Conservation (phyloP, 2,888 invertebrate species). For the Tetanocera ferruginea region DNA sequence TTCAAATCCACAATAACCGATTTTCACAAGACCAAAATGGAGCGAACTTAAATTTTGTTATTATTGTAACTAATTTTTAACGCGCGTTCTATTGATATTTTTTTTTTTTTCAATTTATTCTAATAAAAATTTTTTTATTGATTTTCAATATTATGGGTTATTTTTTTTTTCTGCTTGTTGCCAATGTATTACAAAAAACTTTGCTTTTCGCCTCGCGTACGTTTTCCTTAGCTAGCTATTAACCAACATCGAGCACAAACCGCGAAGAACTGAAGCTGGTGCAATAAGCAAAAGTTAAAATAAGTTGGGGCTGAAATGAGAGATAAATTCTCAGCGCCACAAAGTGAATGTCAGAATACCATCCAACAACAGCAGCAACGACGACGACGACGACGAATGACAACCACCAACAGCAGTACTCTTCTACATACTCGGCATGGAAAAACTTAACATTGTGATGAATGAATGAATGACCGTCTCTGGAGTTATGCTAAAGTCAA, state of each 20-base stretch:
- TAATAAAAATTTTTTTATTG: neutral
- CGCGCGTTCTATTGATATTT: neutral
- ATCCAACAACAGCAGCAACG: neutral
- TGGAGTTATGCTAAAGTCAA: too few relatives aligned
- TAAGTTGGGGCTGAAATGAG: neutral
- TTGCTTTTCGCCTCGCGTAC: neutral
- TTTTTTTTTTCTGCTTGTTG: neutral
- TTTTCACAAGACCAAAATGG: neutral
- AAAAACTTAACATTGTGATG: neutral
- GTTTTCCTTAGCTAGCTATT: constrained; percentile 24
- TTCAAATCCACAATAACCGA: neutral
- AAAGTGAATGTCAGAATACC: neutral
- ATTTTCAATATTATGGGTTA: neutral
- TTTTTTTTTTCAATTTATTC: neutral
- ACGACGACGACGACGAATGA: neutral
- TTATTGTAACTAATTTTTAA: neutral
- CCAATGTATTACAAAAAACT: neutral
- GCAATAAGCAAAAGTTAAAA: neutral
- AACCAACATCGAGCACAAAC: constrained; percentile 45
- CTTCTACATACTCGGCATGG: neutral
- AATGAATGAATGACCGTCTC: too few relatives aligned
- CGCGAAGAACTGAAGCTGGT: constrained; percentile 49
- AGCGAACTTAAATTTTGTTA: neutral
- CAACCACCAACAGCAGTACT: neutral
- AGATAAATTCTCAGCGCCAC: neutral